Conservation (phyloP, 2,888 invertebrate genomes). For the Laothoe populi region DNA sequence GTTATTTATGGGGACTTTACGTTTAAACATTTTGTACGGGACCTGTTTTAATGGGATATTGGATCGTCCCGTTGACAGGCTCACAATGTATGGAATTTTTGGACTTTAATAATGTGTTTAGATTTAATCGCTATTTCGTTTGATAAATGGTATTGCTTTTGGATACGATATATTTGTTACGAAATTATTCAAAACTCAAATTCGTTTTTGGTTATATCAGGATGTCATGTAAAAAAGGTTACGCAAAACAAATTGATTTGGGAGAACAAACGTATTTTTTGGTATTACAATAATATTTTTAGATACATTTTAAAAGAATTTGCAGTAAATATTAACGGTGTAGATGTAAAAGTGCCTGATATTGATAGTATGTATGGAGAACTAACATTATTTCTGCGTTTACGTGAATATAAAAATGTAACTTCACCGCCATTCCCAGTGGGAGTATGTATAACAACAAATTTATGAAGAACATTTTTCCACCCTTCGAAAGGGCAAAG, state of each 20-base stretch:
- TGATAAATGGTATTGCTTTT: slow-evolving; percentile 11
- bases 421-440: background rate
- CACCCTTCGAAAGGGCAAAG: background rate
- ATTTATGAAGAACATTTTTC: background rate
- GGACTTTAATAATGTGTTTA: slow-evolving; percentile 27
- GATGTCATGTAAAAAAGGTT: no score
- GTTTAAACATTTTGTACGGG: slow-evolving; percentile 55
- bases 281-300: no score
- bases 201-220: background rate
- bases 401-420: background rate
- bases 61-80: slow-evolving; percentile 52
- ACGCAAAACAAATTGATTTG: no score
- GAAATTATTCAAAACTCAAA: background rate
- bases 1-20: slow-evolving; percentile 69
- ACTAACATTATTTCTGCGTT: no score
- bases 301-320: no score
- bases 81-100: slow-evolving; percentile 45
- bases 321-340: no score
- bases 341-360: no score
- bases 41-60: slow-evolving; percentile 43
- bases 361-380: no score
- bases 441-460: background rate
- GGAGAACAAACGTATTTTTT: no score
- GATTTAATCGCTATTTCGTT: slow-evolving; percentile 12
- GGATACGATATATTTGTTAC: background rate